Conservation (phyloP, 92 coral and sea anemone genomes). For the Blastomussa wellsi region DNA sequence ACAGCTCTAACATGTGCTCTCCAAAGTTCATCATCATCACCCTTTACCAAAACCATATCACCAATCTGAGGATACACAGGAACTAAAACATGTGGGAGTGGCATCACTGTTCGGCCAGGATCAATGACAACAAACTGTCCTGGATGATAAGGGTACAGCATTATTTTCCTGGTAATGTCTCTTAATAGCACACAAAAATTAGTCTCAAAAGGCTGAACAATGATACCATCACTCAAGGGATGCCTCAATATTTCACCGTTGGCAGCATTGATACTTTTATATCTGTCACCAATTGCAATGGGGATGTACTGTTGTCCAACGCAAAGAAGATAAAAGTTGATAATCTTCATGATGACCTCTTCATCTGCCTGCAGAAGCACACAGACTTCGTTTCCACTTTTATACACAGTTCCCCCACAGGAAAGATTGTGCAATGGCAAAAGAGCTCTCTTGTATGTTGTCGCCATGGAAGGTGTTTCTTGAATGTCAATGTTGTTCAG, state of each 20-base stretch:
- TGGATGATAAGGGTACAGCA: constrained; percentile 24
- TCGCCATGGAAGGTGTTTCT: constrained; percentile 19
- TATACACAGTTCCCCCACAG: constrained; percentile 46
- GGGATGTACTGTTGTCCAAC: constrained; percentile 38
- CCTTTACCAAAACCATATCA: constrained; percentile 31
- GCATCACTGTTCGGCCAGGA: constrained; percentile 17
- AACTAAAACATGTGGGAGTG: constrained; percentile 29
- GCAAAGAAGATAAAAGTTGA: constrained; percentile 37
- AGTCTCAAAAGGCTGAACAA: constrained; percentile 43
- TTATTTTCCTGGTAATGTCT: constrained; percentile 36
- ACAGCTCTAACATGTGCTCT: constrained; percentile 48
- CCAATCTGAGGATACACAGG: constrained; percentile 38
- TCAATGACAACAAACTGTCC: constrained; percentile 27
- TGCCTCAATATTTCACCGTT: constrained; percentile 43
- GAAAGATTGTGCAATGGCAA: constrained; percentile 38
- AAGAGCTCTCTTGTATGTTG: constrained; percentile 45
- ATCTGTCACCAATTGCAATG: constrained; percentile 46
- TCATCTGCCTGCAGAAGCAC: constrained; percentile 19
- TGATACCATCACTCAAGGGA: constrained; percentile 44
- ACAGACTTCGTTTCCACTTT: constrained; percentile 39
- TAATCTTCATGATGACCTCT: constrained; percentile 33
- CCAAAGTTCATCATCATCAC: constrained; percentile 34
- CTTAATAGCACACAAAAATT: constrained; percentile 31
- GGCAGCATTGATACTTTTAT: constrained; percentile 29
- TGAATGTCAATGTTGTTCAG: constrained; percentile 7